Conservation (phyloP, 2,888 invertebrate species). For the Pollenia amentaria region DNA sequence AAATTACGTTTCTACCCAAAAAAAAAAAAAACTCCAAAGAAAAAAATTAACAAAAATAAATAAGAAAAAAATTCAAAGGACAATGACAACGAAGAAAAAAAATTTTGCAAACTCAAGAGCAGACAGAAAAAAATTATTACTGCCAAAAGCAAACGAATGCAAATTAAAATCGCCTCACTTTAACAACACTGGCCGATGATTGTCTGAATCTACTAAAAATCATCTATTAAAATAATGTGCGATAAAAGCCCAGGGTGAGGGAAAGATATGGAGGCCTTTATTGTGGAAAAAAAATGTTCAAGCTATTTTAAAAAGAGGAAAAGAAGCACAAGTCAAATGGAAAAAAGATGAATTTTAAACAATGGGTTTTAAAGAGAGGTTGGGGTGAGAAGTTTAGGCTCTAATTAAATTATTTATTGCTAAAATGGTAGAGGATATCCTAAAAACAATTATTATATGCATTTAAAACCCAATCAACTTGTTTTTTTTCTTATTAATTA, state of each 20-base stretch:
- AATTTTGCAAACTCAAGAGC: slow-evolving; percentile 75
- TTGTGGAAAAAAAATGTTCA: neutral
- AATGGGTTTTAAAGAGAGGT: neutral
- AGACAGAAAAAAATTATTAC: slow-evolving; percentile 72
- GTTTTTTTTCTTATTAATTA: too few species aligned
- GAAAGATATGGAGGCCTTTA: slow-evolving; percentile 6
- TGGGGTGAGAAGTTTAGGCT: neutral
- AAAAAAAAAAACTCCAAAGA: slow-evolving; percentile 60
- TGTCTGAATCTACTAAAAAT: slow-evolving; percentile 70
- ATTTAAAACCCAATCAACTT: neutral
- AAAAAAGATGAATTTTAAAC: slow-evolving; percentile 3
- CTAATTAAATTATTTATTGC: neutral
- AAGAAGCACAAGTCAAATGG: slow-evolving; percentile 7
- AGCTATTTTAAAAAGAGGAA: neutral
- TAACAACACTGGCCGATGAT: slow-evolving; percentile 64
- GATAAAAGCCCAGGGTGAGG: slow-evolving; percentile 7
- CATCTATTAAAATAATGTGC: slow-evolving; percentile 65
- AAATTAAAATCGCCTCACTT: slow-evolving; percentile 81
- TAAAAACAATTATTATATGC: too few species aligned
- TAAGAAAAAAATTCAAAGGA: slow-evolving; percentile 61
- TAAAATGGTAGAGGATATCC: neutral
- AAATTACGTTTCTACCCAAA: slow-evolving; percentile 77
- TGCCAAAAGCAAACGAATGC: slow-evolving; percentile 82
- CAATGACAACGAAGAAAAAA: slow-evolving; percentile 60
- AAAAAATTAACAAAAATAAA: slow-evolving; percentile 47